These are phyloP conservation scores for Phortica magna DNA, from an alignment of 2,888 invertebrate species.

Conservation along the genomic window DNA sequence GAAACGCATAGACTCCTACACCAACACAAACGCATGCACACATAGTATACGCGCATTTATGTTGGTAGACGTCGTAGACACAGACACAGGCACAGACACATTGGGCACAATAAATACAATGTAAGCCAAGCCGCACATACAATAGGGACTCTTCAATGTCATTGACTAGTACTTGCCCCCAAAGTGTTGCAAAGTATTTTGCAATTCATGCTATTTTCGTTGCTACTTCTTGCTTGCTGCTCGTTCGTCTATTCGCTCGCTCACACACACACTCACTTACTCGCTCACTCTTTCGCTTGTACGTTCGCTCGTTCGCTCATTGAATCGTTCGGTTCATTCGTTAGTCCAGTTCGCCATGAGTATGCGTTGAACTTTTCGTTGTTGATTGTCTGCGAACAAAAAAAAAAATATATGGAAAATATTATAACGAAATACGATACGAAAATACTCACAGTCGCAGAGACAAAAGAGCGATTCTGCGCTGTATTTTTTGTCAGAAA, in stretches of 20 bases:
- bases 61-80: not conserved
- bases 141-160: slow-evolving; percentile 58
- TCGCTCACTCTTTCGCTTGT: not conserved
- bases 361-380: slow-evolving; percentile 14
- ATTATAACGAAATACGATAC: not conserved
- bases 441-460: slow-evolving; percentile 31
- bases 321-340: slow-evolving; percentile 11
- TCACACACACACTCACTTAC: not conserved
- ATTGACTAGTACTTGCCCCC: slow-evolving; percentile 66
- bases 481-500: slow-evolving; percentile 52
- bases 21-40: not conserved
- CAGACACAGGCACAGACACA: slow-evolving; percentile 5
- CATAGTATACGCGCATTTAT: not conserved
- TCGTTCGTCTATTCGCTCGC: slow-evolving; percentile 23
- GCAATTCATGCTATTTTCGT: slow-evolving; percentile 48
- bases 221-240: slow-evolving; percentile 24
- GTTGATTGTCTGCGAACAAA: slow-evolving; percentile 28
- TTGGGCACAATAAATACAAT: slow-evolving; percentile 4
- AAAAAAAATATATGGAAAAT: not conserved
- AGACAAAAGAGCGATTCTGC: slow-evolving; percentile 63
- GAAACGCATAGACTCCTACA: not conserved
- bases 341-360: not conserved
- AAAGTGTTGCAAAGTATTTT: slow-evolving; percentile 61
- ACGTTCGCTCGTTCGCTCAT: not conserved
- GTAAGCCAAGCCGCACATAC: not conserved